Percentiles rank a stretch among this genome's conserved stretches.
Evolutionary conservation across 2,113 vertebrate species (phyloP).

Genomic region (Dipodomys stephensi): DNA sequence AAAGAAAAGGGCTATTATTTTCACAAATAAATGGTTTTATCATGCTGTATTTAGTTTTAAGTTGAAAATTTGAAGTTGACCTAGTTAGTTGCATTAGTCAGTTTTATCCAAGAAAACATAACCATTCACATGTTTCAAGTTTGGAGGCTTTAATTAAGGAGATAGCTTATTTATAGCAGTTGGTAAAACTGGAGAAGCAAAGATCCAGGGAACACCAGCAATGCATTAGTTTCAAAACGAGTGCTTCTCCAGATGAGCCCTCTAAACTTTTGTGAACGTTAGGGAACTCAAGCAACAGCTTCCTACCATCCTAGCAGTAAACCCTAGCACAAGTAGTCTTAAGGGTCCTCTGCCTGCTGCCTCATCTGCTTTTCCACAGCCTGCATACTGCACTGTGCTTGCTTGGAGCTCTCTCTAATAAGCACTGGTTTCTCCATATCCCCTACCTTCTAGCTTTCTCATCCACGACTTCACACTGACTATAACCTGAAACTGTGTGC

Average conservation of each 20-base stretch:
- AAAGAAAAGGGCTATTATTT: background rate
- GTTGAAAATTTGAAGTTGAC: constrained; percentile 23
- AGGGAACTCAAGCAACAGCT: background rate
- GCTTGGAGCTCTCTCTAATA: background rate
- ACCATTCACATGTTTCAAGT: background rate
- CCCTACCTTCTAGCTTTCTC: background rate
- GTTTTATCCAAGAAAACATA: background rate
- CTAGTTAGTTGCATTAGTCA: constrained; percentile 1
- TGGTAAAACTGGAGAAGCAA: background rate
- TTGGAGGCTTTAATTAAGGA: background rate
- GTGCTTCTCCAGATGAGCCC: background rate
- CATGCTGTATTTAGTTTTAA: constrained; percentile 53
- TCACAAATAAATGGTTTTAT: constrained; percentile 6
- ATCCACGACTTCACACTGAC: background rate
- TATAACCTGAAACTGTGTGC: background rate
- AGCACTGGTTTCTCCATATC: background rate
- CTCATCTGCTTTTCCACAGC: background rate
- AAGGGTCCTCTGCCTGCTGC: no score
- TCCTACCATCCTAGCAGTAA: background rate
- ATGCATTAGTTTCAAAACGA: background rate
- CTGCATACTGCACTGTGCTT: background rate
- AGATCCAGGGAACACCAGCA: background rate
- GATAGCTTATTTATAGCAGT: background rate
- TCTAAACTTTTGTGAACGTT: background rate
- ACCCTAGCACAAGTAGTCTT: background rate